These are phyloP conservation scores for Mus spicilegus DNA, from an alignment of 2,113 vertebrate species.

Conservation along the genomic window DNA sequence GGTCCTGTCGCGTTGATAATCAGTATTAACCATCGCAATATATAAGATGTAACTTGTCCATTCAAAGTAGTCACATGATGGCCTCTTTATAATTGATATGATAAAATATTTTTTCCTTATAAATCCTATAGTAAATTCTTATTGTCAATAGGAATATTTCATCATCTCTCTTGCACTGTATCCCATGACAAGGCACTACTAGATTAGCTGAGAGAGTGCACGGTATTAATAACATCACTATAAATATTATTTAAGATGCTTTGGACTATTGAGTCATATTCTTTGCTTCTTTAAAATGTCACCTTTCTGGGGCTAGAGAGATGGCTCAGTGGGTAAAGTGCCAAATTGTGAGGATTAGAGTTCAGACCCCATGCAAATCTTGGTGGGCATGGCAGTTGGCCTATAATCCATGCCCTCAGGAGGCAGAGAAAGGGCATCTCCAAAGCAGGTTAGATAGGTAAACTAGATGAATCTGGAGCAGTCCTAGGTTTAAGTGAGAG, in stretches of 20 bases:
- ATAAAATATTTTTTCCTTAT: constrained; percentile 32
- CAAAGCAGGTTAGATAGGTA: not conserved
- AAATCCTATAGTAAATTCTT: not conserved
- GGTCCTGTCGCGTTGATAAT: not conserved
- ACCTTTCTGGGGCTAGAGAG: not conserved
- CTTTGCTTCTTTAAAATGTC: constrained; percentile 24
- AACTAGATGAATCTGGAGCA: not conserved
- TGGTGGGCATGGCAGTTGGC: not conserved
- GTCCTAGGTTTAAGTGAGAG: not conserved
- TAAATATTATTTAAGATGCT: not conserved
- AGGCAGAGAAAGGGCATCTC: not conserved
- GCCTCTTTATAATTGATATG: not conserved
- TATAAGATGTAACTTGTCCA: not conserved
- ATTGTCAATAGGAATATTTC: not conserved
- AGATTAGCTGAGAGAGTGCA: not conserved
- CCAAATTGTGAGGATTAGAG: not conserved
- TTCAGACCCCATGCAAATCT: not conserved
- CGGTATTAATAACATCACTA: not conserved
- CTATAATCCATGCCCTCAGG: not conserved
- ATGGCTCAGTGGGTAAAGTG: not conserved
- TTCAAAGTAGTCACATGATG: not conserved
- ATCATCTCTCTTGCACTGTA: not conserved
- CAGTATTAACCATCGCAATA: not conserved
- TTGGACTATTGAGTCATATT: not conserved
- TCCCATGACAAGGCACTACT: not conserved